Evolutionary conservation across 2,113 vertebrate genomes (phyloP), one percentile per base, ranked within the genome.

Genomic region (Serilophus lunatus): DNA sequence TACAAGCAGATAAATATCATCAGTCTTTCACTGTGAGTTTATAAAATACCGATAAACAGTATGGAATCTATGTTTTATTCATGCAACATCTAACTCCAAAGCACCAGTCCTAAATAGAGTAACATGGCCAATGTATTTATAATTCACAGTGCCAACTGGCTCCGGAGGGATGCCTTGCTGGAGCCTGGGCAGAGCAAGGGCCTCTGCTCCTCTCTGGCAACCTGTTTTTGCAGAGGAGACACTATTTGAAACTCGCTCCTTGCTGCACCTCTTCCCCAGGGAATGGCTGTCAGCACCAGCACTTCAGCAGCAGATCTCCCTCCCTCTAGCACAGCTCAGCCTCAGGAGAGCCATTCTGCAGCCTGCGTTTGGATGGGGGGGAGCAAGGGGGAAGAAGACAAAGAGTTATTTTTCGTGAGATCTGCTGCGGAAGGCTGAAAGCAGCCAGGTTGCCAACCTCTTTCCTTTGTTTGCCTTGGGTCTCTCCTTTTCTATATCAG

Each of bases 381-480:
- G 57, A 56, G 42, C 25, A 42, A 77, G 13, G 60, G 44, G 31
- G 25, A 87, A 85, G 75, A 80, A 94, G 56, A 88, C 92, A 75
- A 90, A 77, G 86, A 59, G 64, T 56, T 81, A 25, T 77, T 95
- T 97, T 93, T 91, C 1, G 0, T 40, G 77, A 86, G 82, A 77
- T 57, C 70, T 86, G 40, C 60, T 75, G 76, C 10, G 6, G 51
- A 86, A 80, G 47, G 69, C 83, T 71, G 57, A 45, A 35, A 93
- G 61, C 38, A 82, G 49, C n/a, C 77, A 92, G 63, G 92, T 87
- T 94, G 88, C 95, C 89, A 95, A 22, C 31, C 65, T 70, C 86
- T 68, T 91, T 64, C 94, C 88, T 84, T 92, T 93, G 88, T 92
- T 95, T 93, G 95, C 88, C 84, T 85, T 64, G 45, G 74, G 79